Base-by-base conservation (phyloP, 2,888 invertebrate species). In the Alitta virens region DNA sequence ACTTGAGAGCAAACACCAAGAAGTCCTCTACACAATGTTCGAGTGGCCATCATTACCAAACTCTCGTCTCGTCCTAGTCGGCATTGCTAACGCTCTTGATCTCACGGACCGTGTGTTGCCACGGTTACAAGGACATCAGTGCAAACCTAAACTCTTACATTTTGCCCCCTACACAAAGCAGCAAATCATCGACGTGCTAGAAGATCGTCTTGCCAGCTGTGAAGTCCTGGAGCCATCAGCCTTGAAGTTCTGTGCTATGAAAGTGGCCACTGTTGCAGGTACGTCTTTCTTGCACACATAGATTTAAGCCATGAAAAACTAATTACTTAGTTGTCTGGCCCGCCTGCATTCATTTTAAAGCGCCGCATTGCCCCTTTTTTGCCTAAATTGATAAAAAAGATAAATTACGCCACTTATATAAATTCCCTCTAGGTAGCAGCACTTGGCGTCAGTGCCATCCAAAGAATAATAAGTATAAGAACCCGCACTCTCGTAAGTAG, bases 61-160 rank as follows among this genome's bases (percentile, higher is more conserved):
- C 24, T 89, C 91, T 0, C 87, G 87, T 43, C 78, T 97, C 0
- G 86, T 95, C 51, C 84, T 98, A 9, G 86, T 25, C 82, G 83
- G 84, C 49, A 91, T 98, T 68, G 95, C 98, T 16, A 99, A 99
- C 83, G 91, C 97, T 2, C 85, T 99, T 61, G 97, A 98, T 84
- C 85, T 99, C 65, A 97, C 96, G 0, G 93, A 96, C 79, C 86
- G 97, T 14, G 86, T 91, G 50, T 84, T 99, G 64, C 93, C 95
- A 26, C 86, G 95, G 64, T 85, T 98, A 9, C 92, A 93, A 78
- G 88, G 91, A 1, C 86, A 88, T 86, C 90, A 75, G 23, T 79
- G 76, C 66, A 75, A 77, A 66, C 84, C 85, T 55, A 63, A 75
- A 65, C 71, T 94, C 2, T 86, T 98, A 80, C 92, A 95, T 80